Conservation (phyloP, 2,113 vertebrate species). For the Rhabdomys dilectus region DNA sequence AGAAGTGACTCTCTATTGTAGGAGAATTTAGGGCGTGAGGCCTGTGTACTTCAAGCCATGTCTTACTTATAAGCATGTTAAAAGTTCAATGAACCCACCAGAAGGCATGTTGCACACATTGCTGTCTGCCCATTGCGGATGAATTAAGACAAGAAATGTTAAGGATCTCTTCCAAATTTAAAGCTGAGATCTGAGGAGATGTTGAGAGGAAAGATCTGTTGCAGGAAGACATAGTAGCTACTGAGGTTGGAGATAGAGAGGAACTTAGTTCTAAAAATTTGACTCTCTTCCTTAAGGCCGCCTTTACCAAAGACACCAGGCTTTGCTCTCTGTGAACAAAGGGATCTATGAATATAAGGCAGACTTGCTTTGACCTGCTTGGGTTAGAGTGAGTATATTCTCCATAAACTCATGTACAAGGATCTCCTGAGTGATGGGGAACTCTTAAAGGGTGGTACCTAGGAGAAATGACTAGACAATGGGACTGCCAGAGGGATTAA, state of each 20-base stretch:
- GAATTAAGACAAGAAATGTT: background rate
- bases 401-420: background rate
- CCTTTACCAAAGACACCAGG: background rate
- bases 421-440: background rate
- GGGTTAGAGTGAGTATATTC: background rate
- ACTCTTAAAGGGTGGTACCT: background rate
- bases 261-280: background rate
- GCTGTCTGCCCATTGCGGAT: background rate
- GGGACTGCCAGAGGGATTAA: no score
- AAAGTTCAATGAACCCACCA: background rate
- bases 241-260: background rate
- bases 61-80: background rate
- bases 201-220: background rate
- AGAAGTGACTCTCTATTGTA: background rate
- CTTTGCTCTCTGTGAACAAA: background rate
- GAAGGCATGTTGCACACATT: background rate
- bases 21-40: background rate
- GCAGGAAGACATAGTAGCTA: background rate
- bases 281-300: background rate
- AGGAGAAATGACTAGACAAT: no score
- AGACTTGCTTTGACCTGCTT: background rate
- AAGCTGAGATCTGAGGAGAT: background rate
- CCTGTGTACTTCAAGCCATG: fast-evolving
- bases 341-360: background rate
- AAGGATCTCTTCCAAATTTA: background rate